These are phyloP conservation scores for Channa argus DNA, from an alignment of 2,113 vertebrate genomes.

Conservation along the genomic window DNA sequence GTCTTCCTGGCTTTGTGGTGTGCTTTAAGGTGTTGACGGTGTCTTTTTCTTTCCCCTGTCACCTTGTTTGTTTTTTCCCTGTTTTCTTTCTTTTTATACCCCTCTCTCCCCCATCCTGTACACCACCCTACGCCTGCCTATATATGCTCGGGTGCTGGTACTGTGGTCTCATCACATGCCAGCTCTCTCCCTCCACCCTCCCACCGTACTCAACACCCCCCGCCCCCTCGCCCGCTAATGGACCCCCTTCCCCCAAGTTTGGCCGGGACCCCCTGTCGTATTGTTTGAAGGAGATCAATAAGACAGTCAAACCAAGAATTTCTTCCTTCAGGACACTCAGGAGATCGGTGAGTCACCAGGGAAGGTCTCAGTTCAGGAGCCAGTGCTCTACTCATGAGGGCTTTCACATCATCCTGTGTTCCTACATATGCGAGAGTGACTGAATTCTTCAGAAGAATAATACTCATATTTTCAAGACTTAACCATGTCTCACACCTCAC, in stretches of 20 bases:
- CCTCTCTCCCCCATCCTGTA: conserved; percentile 22
- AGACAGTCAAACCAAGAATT: conserved; percentile 95
- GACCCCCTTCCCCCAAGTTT: conserved; percentile 91
- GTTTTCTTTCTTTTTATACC: conserved; percentile 15
- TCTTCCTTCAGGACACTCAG: conserved; percentile 91
- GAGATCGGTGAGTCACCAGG: conserved; percentile 89
- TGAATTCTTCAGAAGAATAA: conserved; percentile 20
- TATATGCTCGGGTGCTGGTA: conserved; percentile 68
- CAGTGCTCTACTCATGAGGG: conserved; percentile 35
- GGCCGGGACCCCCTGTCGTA: conserved; percentile 92
- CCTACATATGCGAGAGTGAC: conserved; percentile 20
- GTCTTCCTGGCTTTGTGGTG: conserved; percentile 80
- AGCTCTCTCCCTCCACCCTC: conserved; percentile 78
- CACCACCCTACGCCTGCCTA: conserved; percentile 48
- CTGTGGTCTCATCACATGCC: conserved; percentile 52
- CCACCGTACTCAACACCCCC: conserved; percentile 82
- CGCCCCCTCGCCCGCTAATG: conserved; percentile 85
- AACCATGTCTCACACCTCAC: background rate
- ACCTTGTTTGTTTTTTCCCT: conserved; percentile 67
- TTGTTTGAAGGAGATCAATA: conserved; percentile 97
- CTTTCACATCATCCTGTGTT: conserved; percentile 28
- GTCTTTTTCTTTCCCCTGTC: conserved; percentile 84
- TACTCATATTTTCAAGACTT: background rate
- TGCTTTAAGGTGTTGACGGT: conserved; percentile 84
- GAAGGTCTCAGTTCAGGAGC: conserved; percentile 19